phyloP scores from a whole-genome alignment of 2,888 invertebrate genomes.

The Nysson spinosus region DNA sequence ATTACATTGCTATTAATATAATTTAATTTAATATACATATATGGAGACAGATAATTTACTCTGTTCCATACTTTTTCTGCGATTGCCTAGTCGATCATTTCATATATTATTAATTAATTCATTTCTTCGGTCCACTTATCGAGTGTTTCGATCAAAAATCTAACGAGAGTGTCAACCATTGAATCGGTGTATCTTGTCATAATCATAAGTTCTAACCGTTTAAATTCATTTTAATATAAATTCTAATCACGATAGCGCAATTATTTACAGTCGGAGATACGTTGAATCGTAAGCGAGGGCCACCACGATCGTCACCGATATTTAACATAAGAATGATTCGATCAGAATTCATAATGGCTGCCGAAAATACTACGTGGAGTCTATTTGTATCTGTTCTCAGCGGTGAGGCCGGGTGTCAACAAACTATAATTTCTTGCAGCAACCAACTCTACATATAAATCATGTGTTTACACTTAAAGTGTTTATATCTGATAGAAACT shows the following conservation, averaged over 20 bases:
- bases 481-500: background rate
- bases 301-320: conserved; percentile 22
- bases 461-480: background rate
- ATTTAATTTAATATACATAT: too few species aligned
- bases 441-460: background rate
- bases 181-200: too few species aligned
- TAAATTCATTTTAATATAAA: too few species aligned
- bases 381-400: conserved; percentile 2
- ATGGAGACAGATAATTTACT: too few species aligned
- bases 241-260: conserved; percentile 6
- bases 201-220: too few species aligned
- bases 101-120: too few species aligned
- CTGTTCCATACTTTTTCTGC: too few species aligned
- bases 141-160: too few species aligned
- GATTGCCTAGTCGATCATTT: too few species aligned
- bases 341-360: conserved; percentile 17
- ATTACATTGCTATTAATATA: too few species aligned
- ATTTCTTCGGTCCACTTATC: too few species aligned
- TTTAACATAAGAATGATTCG: conserved; percentile 12
- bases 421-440: background rate
- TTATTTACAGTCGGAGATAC: conserved; percentile 14
- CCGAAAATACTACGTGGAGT: background rate
- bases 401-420: background rate
- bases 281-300: conserved; percentile 27
- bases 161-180: too few species aligned